Evolutionary conservation across 2,797 vertebrate genomes (phyloP).

Genomic region (Glyptemys insculpta): DNA sequence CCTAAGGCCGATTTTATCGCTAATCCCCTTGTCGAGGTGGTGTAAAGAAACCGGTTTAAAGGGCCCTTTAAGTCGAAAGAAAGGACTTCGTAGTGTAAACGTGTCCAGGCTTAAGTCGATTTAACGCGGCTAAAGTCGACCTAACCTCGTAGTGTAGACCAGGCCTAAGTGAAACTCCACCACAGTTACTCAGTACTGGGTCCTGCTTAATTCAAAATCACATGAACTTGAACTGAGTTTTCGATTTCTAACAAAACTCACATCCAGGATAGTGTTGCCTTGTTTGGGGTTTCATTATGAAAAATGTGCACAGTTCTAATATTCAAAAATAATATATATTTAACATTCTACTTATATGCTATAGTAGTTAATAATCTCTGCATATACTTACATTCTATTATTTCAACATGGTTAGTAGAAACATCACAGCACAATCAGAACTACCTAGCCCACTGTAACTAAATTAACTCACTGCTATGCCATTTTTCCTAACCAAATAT

Average conservation of each 20-base stretch:
- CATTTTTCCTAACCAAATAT: background rate
- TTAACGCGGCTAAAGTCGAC: no score
- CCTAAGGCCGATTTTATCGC: no score
- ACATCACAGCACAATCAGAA: background rate
- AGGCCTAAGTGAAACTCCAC: background rate
- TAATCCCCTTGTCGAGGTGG: no score
- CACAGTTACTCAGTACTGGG: background rate
- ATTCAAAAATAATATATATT: background rate
- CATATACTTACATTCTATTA: background rate
- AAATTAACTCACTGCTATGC: background rate
- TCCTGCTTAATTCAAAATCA: background rate
- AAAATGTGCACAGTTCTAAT: background rate
- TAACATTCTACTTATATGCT: background rate
- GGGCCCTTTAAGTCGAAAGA: no score
- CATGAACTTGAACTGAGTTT: accelerated
- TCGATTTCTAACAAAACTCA: background rate
- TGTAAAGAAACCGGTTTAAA: no score
- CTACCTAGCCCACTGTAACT: background rate
- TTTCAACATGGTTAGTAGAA: background rate
- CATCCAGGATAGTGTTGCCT: background rate
- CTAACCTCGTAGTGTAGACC: no score
- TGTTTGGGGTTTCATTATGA: background rate
- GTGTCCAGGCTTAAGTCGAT: no score
- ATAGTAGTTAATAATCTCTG: background rate
- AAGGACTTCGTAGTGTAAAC: no score